Evolutionary conservation across 1,140 invertebrate species (phyloP), one percentile per base, ranked within the genome.

Genomic region (Metopolophium dirhodum): DNA sequence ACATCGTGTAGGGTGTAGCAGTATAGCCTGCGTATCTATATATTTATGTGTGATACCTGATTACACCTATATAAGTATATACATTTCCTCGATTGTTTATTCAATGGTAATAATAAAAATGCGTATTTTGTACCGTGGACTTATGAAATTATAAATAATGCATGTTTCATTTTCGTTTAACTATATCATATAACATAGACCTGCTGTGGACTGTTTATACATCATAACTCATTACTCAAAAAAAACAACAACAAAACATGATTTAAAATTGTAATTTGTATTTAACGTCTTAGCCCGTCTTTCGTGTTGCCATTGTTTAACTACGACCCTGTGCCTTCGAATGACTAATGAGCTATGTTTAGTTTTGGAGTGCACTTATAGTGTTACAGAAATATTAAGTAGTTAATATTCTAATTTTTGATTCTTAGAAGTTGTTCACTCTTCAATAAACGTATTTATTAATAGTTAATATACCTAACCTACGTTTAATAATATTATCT

Each of bases 191-290:
- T 35, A 77, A 30, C n/a, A 77, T 18, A n/a, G 18, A 77, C 61
- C 30, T 77, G 61, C n/a, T 77, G 4, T 14, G 18, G 30, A 35
- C 14, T 77, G 61, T n/a, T 77, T 77, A 77, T n/a, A 18, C n/a
- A 77, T 77, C 18, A 77, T 7, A 77, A 77, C 61, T 77, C n/a
- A n/a, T 77, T 77, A 77, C 61, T 18, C n/a, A n/a, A 77, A 77
- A 77, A 68, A 68, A 61, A 61, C 26, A 30, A n/a, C 11, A n/a
- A 77, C 14, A n/a, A 68, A 68, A 68, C 61, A 68, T 77, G 61
- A 77, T 77, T 77, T 77, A 77, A 77, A 77, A 77, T 77, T 77
- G n/a, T 77, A 77, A 77, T 77, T 77, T 77, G 61, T 77, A 77
- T 77, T 77, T 77, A 77, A 77, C 61, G 30, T 77, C 14, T 77